Conservation (phyloP, 2,113 vertebrate genomes). For the Litocranius walleri region DNA sequence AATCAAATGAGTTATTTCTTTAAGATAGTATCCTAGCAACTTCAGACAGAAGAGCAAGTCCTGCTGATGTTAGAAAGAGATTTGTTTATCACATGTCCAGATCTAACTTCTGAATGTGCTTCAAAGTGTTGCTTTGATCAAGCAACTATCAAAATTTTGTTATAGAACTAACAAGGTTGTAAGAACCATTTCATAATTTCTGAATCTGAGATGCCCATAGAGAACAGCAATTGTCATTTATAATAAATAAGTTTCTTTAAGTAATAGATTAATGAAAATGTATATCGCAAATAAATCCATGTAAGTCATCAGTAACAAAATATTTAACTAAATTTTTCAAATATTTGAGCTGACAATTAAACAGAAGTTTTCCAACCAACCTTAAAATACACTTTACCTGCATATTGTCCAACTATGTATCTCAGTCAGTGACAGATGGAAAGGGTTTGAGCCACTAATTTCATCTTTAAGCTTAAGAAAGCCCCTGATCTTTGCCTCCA, state of each 20-base stretch:
- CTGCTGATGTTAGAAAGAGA: slow-evolving; percentile 60
- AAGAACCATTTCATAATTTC: slow-evolving; percentile 38
- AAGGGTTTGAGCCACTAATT: not conserved
- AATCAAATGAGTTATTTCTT: slow-evolving; percentile 81
- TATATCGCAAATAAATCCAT: not conserved
- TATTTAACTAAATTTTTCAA: not conserved
- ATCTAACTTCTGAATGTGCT: slow-evolving; percentile 67
- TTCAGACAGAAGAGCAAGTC: slow-evolving; percentile 68
- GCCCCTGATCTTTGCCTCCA: not conserved
- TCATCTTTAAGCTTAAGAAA: not conserved
- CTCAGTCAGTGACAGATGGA: not conserved
- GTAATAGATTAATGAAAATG: not conserved
- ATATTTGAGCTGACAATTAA: not conserved
- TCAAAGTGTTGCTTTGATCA: slow-evolving; percentile 73
- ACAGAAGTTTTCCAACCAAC: not conserved
- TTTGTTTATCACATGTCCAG: slow-evolving; percentile 72
- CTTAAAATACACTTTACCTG: not conserved
- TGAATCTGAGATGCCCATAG: not conserved
- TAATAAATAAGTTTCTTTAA: not conserved
- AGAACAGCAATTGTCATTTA: not conserved
- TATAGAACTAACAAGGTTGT: slow-evolving; percentile 42
- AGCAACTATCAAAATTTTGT: slow-evolving; percentile 47
- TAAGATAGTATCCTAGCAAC: slow-evolving; percentile 83
- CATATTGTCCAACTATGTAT: not conserved
- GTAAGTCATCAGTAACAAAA: not conserved